A percentile compares a stretch with the other conserved stretches of the same genome.
These are phyloP conservation scores for Urocolius indicus DNA, from an alignment of 2,113 vertebrate species.

Conservation along the genomic window DNA sequence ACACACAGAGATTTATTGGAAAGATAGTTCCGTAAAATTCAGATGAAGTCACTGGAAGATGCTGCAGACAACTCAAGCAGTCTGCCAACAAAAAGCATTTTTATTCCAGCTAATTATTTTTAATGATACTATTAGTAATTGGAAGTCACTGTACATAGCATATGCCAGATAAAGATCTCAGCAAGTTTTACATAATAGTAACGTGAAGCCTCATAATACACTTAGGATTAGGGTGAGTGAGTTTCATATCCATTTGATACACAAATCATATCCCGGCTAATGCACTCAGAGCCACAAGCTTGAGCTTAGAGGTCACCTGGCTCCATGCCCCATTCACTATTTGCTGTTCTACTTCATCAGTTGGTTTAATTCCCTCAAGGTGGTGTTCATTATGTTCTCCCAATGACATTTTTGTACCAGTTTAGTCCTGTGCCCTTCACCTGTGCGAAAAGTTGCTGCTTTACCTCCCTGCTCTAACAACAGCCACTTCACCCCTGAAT, in stretches of 20 bases:
- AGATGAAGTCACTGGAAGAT: constrained; percentile 16
- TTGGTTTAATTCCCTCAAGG: background rate
- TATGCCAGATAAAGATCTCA: background rate
- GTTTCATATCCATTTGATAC: background rate
- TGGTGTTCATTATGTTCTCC: background rate
- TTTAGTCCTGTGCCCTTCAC: background rate
- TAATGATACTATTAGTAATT: constrained; percentile 48
- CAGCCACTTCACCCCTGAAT: background rate
- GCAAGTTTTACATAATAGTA: background rate
- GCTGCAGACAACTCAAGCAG: background rate
- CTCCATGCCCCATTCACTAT: background rate
- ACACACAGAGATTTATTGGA: background rate
- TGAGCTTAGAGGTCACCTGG: background rate
- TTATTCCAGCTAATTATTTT: constrained; percentile 56
- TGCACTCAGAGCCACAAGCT: background rate
- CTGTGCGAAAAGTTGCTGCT: background rate
- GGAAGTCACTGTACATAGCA: background rate
- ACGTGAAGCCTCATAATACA: background rate
- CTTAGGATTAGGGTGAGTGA: background rate
- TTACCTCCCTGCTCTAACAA: background rate
- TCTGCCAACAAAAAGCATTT: constrained; percentile 42
- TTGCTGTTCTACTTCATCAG: background rate
- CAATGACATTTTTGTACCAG: no score
- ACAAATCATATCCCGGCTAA: background rate
- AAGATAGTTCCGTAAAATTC: background rate